Conservation (phyloP, 37 sponge, comb jelly and placozoan genomes). For the Tethya wilhelma region DNA sequence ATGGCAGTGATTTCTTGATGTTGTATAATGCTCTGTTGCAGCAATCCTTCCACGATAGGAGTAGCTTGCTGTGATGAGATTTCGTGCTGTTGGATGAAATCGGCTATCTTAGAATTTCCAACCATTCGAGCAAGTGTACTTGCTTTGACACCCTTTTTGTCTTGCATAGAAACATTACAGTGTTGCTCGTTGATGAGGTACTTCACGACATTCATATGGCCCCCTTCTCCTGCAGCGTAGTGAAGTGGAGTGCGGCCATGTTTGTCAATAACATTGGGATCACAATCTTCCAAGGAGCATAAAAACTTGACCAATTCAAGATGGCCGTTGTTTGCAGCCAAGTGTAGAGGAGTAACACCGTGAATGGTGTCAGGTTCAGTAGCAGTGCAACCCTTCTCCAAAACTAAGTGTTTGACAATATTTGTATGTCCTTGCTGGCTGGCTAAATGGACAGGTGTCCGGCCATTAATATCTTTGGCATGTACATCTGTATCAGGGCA, state of each 20-base stretch:
- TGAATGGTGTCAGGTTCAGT: conserved; percentile 2
- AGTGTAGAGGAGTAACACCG: conserved; percentile 38
- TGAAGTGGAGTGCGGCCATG: conserved; percentile 37
- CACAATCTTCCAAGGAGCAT: not conserved
- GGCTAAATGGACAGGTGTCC: conserved; percentile 40
- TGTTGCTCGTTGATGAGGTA: conserved; percentile 9
- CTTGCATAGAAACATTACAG: not conserved
- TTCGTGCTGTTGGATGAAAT: not conserved
- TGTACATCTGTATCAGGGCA: not conserved
- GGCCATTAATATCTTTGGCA: conserved; percentile 2
- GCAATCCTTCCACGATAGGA: not conserved
- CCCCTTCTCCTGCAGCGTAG: conserved; percentile 53
- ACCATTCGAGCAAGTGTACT: conserved; percentile 1
- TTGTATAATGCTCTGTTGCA: not conserved
- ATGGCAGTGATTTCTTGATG: not conserved
- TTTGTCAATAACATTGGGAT: conserved; percentile 21
- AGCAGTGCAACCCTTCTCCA: conserved; percentile 13
- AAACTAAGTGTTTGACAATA: conserved; percentile 13
- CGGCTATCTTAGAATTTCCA: conserved; percentile 5
- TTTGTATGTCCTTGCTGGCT: conserved; percentile 26
- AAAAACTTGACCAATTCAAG: conserved; percentile 24
- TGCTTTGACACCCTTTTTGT: conserved; percentile 1
- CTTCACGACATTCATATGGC: conserved; percentile 25
- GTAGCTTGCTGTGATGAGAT: not conserved
- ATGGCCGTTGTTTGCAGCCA: conserved; percentile 52